phyloP scores from a whole-genome alignment of 2,888 invertebrate species.

The Chymomyza procnemis region DNA sequence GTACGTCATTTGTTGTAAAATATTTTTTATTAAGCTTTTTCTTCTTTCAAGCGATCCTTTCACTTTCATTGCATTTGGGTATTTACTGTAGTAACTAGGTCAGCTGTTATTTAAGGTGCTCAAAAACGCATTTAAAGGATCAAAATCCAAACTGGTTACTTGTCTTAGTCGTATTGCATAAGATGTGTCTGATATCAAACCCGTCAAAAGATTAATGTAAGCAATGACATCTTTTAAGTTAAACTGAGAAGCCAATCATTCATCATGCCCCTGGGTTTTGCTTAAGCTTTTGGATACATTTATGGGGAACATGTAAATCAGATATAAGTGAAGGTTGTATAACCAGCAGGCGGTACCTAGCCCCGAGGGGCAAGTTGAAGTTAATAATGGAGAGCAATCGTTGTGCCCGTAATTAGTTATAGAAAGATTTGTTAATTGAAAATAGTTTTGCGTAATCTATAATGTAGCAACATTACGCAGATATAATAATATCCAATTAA shows the following conservation, averaged over 20 bases:
- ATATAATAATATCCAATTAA: neutral
- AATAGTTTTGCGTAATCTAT: neutral
- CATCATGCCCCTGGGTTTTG: neutral
- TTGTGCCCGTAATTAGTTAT: neutral
- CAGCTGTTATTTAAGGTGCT: conserved; percentile 1
- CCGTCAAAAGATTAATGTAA: neutral
- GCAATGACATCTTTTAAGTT: neutral
- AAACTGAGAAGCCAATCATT: neutral
- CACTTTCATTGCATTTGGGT: conserved; percentile 35
- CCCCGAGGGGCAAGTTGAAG: neutral
- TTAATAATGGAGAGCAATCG: neutral
- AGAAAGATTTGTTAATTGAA: neutral
- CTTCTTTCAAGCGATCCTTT: conserved; percentile 36
- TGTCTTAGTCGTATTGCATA: neutral
- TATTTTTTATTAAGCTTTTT: neutral
- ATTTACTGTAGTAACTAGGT: conserved; percentile 1
- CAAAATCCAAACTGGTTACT: neutral
- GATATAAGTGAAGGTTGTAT: neutral
- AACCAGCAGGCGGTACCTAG: neutral
- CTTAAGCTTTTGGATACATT: neutral
- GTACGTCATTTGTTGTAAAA: neutral
- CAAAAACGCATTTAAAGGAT: neutral
- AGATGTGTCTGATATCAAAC: neutral
- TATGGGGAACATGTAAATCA: neutral
- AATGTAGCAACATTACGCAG: neutral